Conservation (phyloP, 2,888 invertebrate species). For the Hipparchia semele region DNA sequence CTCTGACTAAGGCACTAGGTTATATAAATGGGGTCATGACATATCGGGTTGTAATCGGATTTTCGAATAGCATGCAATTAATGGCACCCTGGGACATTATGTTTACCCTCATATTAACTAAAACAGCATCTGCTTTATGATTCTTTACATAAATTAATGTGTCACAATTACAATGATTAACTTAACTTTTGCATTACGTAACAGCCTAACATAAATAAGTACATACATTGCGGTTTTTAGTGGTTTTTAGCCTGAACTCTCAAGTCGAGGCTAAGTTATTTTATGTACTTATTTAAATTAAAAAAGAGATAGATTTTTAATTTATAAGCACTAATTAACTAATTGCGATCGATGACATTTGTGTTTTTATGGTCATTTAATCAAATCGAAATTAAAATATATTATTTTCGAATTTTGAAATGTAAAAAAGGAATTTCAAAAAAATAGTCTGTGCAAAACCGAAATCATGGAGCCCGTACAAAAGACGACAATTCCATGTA, state of each 20-base stretch:
- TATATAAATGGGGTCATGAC: constrained; percentile 25
- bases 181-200: not conserved
- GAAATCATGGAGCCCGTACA: not conserved
- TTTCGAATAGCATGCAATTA: constrained; percentile 28
- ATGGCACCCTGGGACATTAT: constrained; percentile 7
- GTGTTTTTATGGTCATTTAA: no score
- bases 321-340: no score
- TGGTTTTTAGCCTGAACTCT: no score
- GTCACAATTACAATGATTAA: not conserved
- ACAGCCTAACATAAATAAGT: not conserved
- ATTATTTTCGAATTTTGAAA: no score
- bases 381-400: no score
- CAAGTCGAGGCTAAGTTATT: no score
- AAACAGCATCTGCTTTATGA: constrained; percentile 1
- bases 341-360: no score
- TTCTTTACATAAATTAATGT: not conserved
- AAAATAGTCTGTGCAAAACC: not conserved
- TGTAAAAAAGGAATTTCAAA: not conserved
- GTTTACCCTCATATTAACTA: not conserved
- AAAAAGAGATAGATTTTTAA: no score
- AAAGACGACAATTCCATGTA: constrained; percentile 21
- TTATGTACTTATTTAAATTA: no score
- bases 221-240: no score
- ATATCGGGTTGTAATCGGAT: constrained; percentile 19
- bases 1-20: constrained; percentile 24